These are phyloP conservation scores for Agelastica alni DNA, from an alignment of 2,888 invertebrate genomes.

Conservation along the genomic window DNA sequence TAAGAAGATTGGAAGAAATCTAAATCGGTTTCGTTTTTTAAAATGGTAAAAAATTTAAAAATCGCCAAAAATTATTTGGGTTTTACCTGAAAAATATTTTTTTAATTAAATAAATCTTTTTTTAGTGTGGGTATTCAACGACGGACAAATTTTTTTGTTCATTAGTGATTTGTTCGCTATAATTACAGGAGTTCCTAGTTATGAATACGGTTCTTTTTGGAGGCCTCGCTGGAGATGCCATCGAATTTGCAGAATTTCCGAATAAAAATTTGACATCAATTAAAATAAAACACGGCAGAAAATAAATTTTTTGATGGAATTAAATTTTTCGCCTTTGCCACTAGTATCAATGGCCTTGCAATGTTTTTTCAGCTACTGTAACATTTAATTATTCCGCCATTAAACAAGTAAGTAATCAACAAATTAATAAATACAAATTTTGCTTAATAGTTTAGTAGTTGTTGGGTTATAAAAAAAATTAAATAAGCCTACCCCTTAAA, in stretches of 20 bases:
- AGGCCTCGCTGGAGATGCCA: constrained; percentile 66
- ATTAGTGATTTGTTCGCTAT: constrained; percentile 64
- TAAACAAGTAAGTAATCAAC: constrained; percentile 64
- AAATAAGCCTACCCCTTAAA: too few relatives aligned
- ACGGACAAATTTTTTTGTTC: constrained; percentile 61
- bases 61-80: too few relatives aligned
- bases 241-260: constrained; percentile 59
- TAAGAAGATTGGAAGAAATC: too few relatives aligned
- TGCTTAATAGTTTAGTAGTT: too few relatives aligned
- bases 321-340: constrained; percentile 65
- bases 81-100: too few relatives aligned
- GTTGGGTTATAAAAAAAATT: too few relatives aligned
- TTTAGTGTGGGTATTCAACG: constrained; percentile 69
- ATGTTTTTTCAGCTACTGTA: constrained; percentile 67
- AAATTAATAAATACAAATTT: too few relatives aligned
- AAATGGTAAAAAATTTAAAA: too few relatives aligned
- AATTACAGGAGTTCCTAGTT: constrained; percentile 67
- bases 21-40: too few relatives aligned
- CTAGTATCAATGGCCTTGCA: constrained; percentile 63
- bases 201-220: constrained; percentile 72
- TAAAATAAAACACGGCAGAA: too few relatives aligned
- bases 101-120: too few relatives aligned
- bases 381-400: constrained; percentile 74
- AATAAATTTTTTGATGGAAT: too few relatives aligned
- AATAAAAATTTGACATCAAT: constrained; percentile 58